phyloP scores from a whole-genome alignment of 2,113 vertebrate genomes.

The Lucifuga dentata region DNA sequence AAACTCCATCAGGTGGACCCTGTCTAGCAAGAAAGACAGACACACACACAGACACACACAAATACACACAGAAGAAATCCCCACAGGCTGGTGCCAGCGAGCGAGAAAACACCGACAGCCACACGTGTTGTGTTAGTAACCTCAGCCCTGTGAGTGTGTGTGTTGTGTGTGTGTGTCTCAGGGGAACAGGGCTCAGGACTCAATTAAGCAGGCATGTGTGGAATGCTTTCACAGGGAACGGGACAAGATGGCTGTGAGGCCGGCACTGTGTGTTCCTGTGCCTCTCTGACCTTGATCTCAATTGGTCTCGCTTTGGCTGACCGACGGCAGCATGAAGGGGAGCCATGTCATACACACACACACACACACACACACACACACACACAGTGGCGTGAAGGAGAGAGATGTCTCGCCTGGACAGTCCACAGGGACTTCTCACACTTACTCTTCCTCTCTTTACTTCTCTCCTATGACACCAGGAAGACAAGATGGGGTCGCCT shows the following conservation, averaged over 20 bases:
- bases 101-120: slow-evolving; percentile 64
- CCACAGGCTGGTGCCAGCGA: slow-evolving; percentile 48
- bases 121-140: slow-evolving; percentile 80
- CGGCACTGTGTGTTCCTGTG: slow-evolving; percentile 57
- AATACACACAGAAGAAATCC: slow-evolving; percentile 44
- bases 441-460: slow-evolving; percentile 42
- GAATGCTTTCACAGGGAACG: slow-evolving; percentile 81
- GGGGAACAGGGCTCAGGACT: slow-evolving; percentile 75
- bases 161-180: slow-evolving; percentile 43
- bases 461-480: slow-evolving; percentile 50
- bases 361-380: slow-evolving; percentile 20
- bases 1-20: slow-evolving; percentile 58
- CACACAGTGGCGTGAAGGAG: slow-evolving; percentile 82
- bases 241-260: slow-evolving; percentile 72
- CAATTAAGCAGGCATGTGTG: slow-evolving; percentile 82
- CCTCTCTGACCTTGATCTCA: slow-evolving; percentile 76
- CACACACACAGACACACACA: slow-evolving; percentile 7
- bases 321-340: slow-evolving; percentile 72
- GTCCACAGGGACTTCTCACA: slow-evolving; percentile 63
- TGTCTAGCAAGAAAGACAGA: slow-evolving; percentile 38
- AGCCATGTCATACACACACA: slow-evolving; percentile 52
- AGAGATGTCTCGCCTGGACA: slow-evolving; percentile 66
- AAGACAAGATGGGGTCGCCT: slow-evolving; percentile 55
- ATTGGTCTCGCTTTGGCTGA: slow-evolving; percentile 75
- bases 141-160: slow-evolving; percentile 63